Base-by-base conservation (phyloP, 1,140 invertebrate species). In the Drosophila carrolli region DNA sequence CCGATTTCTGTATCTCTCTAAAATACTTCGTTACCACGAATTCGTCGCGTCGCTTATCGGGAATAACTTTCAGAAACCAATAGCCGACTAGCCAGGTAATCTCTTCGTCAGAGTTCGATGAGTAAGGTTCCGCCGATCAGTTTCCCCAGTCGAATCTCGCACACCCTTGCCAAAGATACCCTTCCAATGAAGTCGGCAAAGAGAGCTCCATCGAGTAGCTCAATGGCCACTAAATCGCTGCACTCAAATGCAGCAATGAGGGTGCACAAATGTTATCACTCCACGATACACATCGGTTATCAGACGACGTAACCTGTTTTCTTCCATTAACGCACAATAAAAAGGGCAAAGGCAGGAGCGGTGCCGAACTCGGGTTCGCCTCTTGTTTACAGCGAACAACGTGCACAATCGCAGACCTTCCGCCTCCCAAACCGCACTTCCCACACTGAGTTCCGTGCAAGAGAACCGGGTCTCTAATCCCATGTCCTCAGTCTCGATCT, bases 11-110 rank as follows among this genome's bases (percentile, higher is more conserved):
- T 78, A 48, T 82, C 63, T 70, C 65, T 72, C 43, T 50, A 46
- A 29, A 75, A 66, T 48, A 48, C 63, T 56, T 62, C 75, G 67
- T 68, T 68, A 72, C 44, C 66, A 56, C 62, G 78, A 81, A 81
- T 81, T 70, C 73, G 78, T 79, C 60, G 60, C 59, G 56, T 58
- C 73, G 73, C 81, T 85, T 84, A 84, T 85, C 81, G 58, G 41
- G 41, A 70, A 51, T 73, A 73, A 46, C 41, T 82, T 51, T 75
- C 46, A 37, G 54, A 55, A 75, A 70, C 58, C 65, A 76, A 78
- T 58, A 70, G 51, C 14, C 62, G 48, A 44, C 55, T 51, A 48
- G 56, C 16, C 67, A 55, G 50, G 50, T 53, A 53, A 47, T 70
- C 67, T 70, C 60, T 62, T 54, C 27, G 46, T 29, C 47, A 40